Evolutionary conservation across 2,113 vertebrate genomes (phyloP).

Genomic region (Cyprinodon tularosa): DNA sequence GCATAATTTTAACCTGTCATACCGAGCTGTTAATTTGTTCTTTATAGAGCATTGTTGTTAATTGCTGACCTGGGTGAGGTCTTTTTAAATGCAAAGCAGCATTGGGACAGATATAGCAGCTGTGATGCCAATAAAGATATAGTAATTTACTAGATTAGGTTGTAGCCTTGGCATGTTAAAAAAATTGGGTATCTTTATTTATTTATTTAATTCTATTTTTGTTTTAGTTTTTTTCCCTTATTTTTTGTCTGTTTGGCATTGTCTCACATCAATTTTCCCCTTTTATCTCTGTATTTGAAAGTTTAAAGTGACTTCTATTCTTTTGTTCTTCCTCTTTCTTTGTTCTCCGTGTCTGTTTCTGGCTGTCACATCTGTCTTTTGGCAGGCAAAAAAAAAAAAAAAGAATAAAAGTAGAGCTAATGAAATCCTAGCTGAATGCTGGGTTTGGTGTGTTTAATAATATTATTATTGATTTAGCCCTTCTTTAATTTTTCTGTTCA

Average conservation of each 20-base stretch:
- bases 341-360: conserved; percentile 20
- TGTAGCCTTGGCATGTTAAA: not conserved
- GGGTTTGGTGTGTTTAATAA: rapidly evolving
- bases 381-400: conserved; percentile 45
- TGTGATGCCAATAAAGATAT: not conserved
- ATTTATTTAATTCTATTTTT: conserved; percentile 8
- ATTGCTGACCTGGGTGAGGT: not conserved
- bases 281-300: conserved; percentile 38
- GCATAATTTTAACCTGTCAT: not conserved
- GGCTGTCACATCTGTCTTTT: conserved; percentile 54
- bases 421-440: not conserved
- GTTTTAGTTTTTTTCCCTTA: conserved; percentile 21
- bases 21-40: too few relatives aligned
- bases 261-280: conserved; percentile 28
- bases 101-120: not conserved
- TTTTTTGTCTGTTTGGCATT: conserved; percentile 22
- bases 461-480: not conserved
- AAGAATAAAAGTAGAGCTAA: conserved; percentile 19
- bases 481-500: not conserved
- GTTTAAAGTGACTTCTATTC: conserved; percentile 9
- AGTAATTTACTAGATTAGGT: not conserved
- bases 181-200: not conserved
- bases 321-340: not conserved
- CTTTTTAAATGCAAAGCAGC: not conserved
- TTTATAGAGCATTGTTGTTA: not conserved